phyloP scores from a whole-genome alignment of 2,113 vertebrate species.

The Scatophagus argus region DNA sequence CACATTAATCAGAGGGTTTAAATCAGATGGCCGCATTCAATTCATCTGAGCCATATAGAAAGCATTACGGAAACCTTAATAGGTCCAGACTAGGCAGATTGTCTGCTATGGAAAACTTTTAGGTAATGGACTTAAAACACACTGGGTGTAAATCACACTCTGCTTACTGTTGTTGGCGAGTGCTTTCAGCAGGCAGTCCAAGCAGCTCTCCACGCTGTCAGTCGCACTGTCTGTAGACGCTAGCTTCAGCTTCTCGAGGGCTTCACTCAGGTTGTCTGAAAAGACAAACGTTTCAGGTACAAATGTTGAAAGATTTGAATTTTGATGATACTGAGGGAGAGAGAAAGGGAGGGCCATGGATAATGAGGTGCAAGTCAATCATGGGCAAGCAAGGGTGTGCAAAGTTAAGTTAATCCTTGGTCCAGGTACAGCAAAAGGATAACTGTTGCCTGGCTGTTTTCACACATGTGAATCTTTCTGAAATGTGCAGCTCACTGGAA shows the following conservation, averaged over 20 bases:
- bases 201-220: conserved; percentile 92
- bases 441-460: not conserved
- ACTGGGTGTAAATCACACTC: too few species aligned
- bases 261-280: conserved; percentile 93
- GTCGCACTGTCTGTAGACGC: conserved; percentile 87
- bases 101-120: not conserved
- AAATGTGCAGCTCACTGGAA: not conserved
- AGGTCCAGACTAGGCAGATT: not conserved
- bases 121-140: not conserved
- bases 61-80: not conserved
- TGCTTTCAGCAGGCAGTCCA: conserved; percentile 96
- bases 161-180: conserved; percentile 95
- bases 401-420: not conserved
- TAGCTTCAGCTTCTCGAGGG: conserved; percentile 95
- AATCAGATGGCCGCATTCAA: not conserved
- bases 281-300: conserved; percentile 12
- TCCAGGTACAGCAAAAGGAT: not conserved
- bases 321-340: too few species aligned
- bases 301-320: too few species aligned
- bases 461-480: not conserved
- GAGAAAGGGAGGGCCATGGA: not conserved
- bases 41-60: too few species aligned
- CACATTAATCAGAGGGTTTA: too few species aligned
- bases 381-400: not conserved
- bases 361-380: not conserved